Evolutionary conservation across 2,888 invertebrate genomes (phyloP), one percentile per base, ranked within the genome.

Genomic region (Altica lythri): DNA sequence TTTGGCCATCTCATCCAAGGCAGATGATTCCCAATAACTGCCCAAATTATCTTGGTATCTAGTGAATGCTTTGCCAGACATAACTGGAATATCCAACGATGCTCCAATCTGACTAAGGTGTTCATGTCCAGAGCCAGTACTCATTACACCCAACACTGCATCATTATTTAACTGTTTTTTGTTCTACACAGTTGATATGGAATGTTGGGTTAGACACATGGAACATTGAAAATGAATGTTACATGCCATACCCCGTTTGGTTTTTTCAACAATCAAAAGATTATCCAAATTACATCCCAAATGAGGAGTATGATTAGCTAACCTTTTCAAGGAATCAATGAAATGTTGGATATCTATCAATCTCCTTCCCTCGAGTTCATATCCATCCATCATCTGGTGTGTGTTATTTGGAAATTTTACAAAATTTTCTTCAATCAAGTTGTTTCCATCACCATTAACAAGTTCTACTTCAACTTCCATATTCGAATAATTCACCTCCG

Each of bases 171-270:
- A 19, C 22, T 19, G 22, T 6, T 6, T 19, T 19, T 6, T 3
- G 22, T 19, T 6, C 22, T 19, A n/a, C 37, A 37, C 37, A 37
- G 37, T 37, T 37, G 37, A 37, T 37, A 18, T 18, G 37, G 16
- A 37, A 37, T 37, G 37, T 37, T 17, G 37, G 17, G 37, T 37
- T 16, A 18, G 37, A 37, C 37, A 37, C 37, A 37, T 37, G 37
- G 37, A 37, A 37, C 37, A 37, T 37, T 37, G 37, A 9, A 37
- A 37, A 37, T 17, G 5, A 18, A 18, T 37, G 18, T 37, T 37
- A 16, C 17, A 37, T 37, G 37, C 37, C 37, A 18, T 37, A 18
- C 37, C 37, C 18, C 10, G 37, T 37, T 37, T 37, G 17, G 37
- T 37, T 17, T 37, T 18, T 37, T 18, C 18, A 37, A 37, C 37